Evolutionary conservation across 2,888 invertebrate genomes (phyloP).

Genomic region (Papilio demoleus): DNA sequence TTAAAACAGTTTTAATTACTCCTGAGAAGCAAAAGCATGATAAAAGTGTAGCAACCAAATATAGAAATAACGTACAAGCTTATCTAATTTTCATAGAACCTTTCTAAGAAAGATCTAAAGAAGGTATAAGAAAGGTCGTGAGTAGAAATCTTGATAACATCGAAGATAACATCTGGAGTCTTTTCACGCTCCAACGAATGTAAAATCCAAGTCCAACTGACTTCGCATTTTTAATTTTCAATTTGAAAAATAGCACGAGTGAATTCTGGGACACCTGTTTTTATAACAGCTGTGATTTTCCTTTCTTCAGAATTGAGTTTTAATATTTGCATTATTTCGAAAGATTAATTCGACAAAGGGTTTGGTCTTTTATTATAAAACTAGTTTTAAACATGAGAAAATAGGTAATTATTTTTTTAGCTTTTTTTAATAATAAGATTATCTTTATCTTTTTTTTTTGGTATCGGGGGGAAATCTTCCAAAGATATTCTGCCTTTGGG

Average conservation of each 20-base stretch:
- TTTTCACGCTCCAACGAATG: constrained; percentile 34
- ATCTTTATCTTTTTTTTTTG: no score
- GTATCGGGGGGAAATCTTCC: no score
- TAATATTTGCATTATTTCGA: background rate
- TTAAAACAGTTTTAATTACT: background rate
- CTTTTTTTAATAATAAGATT: no score
- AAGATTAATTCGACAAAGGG: no score
- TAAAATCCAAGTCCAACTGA: constrained; percentile 21
- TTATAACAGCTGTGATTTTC: background rate
- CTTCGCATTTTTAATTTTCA: constrained; percentile 36
- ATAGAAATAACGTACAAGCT: constrained; percentile 11
- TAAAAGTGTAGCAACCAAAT: constrained; percentile 11
- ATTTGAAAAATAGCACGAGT: background rate
- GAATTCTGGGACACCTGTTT: background rate
- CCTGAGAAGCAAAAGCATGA: constrained; percentile 1
- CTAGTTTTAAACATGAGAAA: no score
- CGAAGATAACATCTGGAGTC: constrained; percentile 37
- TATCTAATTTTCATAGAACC: constrained; percentile 27
- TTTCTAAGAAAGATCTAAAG: constrained; percentile 21
- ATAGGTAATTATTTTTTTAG: no score
- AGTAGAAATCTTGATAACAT: constrained; percentile 36
- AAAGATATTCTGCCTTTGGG: no score
- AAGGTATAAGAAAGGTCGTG: constrained; percentile 15
- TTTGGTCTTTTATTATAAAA: no score
- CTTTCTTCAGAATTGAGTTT: background rate